A percentile compares a stretch with the other conserved stretches of the same genome.
Evolutionary conservation across 2,113 vertebrate genomes (phyloP).

Genomic region (Urocynchramus pylzowi): DNA sequence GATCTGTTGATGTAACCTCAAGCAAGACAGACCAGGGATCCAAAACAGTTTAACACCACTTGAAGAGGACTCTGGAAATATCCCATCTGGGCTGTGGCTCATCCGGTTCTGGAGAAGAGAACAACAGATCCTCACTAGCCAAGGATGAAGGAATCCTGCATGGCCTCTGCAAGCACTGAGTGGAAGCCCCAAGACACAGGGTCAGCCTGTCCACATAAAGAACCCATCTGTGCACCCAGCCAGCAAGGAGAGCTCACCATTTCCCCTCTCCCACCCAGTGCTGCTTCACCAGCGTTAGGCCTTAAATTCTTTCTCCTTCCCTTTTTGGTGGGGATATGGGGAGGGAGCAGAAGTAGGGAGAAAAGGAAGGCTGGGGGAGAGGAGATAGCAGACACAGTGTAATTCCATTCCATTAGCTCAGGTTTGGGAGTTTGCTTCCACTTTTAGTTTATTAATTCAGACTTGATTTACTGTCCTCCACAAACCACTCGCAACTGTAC

Average conservation of each 20-base stretch:
- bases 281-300: not conserved
- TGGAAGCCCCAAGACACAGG: not conserved
- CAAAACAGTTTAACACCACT: not conserved
- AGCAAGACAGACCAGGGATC: not conserved
- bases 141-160: not conserved
- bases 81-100: not conserved
- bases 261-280: not conserved
- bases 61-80: not conserved
- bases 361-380: not conserved
- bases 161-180: not conserved
- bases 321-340: not conserved
- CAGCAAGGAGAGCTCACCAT: rapidly evolving
- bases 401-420: not conserved
- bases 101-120: not conserved
- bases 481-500: not conserved
- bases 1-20: not conserved
- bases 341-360: not conserved
- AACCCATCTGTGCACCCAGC: not conserved
- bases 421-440: not conserved
- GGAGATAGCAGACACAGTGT: not conserved
- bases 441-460: not conserved
- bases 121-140: not conserved
- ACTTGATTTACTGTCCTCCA: not conserved
- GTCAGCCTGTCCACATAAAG: not conserved
- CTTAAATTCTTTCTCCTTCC: not conserved